Percentiles rank a stretch among this genome's conserved stretches.
Evolutionary conservation across 2,113 vertebrate genomes (phyloP).

Genomic region (Telmatochromis sp.): DNA sequence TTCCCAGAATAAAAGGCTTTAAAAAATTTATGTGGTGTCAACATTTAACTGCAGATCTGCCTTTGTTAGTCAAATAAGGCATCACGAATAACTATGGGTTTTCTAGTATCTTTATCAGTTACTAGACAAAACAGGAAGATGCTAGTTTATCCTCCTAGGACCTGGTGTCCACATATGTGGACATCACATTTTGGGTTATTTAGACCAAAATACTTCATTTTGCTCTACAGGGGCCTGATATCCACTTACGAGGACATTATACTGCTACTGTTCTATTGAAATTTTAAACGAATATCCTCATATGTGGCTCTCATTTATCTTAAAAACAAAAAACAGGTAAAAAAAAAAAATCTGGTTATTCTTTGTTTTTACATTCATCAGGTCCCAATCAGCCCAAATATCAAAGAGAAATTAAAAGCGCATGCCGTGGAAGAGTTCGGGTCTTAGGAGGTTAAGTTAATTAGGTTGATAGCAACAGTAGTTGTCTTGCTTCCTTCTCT

Average conservation of each 20-base stretch:
- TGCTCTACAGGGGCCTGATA: background rate
- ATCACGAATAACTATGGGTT: background rate
- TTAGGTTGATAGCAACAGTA: background rate
- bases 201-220: background rate
- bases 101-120: background rate
- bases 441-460: background rate
- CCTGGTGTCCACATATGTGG: no score
- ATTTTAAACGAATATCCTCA: background rate
- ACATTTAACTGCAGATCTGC: background rate
- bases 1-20: background rate
- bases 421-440: no score
- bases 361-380: background rate
- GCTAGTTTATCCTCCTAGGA: background rate
- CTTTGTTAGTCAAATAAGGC: background rate
- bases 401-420: no score
- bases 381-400: no score
- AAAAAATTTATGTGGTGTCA: background rate
- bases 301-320: accelerated
- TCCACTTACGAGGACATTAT: accelerated
- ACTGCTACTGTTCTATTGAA: background rate
- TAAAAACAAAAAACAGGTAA: background rate
- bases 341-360: accelerated
- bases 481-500: background rate
- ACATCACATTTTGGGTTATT: no score
- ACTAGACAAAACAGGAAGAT: background rate